A percentile compares a stretch with the other conserved stretches of the same genome.
Evolutionary conservation across 2,888 invertebrate genomes (phyloP).

Genomic region (Hanleya hanleyi): DNA sequence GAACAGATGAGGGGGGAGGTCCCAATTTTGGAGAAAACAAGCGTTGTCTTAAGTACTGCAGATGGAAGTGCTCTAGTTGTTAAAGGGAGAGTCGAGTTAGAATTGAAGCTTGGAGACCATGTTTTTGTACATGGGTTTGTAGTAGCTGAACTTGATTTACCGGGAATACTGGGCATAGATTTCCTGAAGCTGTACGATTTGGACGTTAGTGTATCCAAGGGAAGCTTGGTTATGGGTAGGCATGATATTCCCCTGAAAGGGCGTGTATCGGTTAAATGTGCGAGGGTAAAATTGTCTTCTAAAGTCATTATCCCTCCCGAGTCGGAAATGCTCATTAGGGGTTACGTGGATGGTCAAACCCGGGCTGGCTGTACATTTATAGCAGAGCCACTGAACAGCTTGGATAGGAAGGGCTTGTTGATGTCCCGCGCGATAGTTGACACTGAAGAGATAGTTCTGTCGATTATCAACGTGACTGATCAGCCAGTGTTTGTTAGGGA

Average conservation of each 20-base stretch:
- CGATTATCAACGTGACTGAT: constrained; percentile 23
- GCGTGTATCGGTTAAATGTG: constrained; percentile 10
- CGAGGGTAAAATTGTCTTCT: constrained; percentile 14
- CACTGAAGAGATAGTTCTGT: background rate
- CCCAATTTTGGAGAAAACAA: background rate
- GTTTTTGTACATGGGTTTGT: constrained; percentile 23
- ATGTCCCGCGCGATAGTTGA: background rate
- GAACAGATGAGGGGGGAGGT: background rate
- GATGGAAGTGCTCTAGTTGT: constrained; percentile 22
- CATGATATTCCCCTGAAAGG: constrained; percentile 18
- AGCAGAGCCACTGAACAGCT: background rate
- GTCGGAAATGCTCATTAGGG: constrained; percentile 10
- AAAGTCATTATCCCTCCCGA: constrained; percentile 10
- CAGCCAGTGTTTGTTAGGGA: constrained; percentile 10
- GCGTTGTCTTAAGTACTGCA: background rate
- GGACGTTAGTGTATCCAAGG: constrained; percentile 22
- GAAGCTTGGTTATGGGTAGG: constrained; percentile 9
- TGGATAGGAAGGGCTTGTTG: constrained; percentile 15
- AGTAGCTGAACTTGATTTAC: constrained; percentile 27
- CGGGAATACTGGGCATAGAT: constrained; percentile 32
- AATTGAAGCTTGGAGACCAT: constrained; percentile 20
- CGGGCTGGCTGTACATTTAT: background rate
- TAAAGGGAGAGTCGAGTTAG: constrained; percentile 12
- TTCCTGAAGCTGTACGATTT: constrained; percentile 31
- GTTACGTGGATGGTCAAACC: constrained; percentile 8